phyloP scores from a whole-genome alignment of 2,888 invertebrate species.

The Synanthedon vespiformis region DNA sequence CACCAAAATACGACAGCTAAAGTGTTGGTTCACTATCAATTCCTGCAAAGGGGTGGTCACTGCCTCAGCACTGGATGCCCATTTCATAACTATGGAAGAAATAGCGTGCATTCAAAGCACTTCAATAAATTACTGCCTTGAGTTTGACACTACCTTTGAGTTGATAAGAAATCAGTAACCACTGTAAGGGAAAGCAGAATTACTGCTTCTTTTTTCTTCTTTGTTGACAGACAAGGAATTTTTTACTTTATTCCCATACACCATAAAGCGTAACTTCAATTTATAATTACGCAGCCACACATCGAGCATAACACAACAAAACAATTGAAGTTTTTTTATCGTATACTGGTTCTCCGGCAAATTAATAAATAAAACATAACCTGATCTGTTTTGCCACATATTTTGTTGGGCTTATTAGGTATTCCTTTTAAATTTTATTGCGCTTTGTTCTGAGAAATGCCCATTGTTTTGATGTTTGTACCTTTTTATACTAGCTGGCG shows the following conservation, averaged over 20 bases:
- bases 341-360: not conserved
- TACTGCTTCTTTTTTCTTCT: no score
- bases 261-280: not conserved
- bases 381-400: constrained; percentile 5
- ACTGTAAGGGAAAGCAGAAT: no score
- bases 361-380: constrained; percentile 8
- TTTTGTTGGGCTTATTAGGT: constrained; percentile 1
- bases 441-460: not conserved
- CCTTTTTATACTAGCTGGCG: no score
- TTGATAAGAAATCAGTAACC: no score
- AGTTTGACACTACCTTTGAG: no score
- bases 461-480: not conserved
- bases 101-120: no score
- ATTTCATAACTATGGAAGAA: no score
- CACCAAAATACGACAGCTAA: no score
- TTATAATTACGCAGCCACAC: not conserved
- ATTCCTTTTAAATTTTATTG: not conserved
- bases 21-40: no score
- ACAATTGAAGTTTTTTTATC: constrained; percentile 4
- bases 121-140: no score
- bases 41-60: no score
- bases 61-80: no score
- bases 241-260: not conserved
- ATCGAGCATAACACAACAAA: not conserved
- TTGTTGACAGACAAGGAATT: not conserved